A percentile compares a stretch with the other conserved stretches of the same genome.
phyloP scores from a whole-genome alignment of 2,888 invertebrate species.

The Drosophila picticornis region DNA sequence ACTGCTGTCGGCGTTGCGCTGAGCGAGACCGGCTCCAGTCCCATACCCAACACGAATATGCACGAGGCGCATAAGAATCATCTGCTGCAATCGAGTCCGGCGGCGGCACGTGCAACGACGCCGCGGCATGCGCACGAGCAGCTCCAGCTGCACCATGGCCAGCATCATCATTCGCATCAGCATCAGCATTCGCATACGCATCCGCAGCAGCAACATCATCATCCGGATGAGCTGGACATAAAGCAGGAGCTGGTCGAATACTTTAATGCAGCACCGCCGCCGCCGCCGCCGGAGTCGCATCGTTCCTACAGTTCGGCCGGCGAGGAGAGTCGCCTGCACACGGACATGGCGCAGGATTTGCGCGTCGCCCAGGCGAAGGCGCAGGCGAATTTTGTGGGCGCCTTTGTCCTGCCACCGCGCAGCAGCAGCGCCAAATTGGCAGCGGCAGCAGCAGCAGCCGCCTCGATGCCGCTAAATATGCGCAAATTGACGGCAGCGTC shows the following conservation, averaged over 20 bases:
- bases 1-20: slow-evolving; percentile 11
- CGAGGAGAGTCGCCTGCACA: slow-evolving; percentile 78
- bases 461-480: slow-evolving; percentile 80
- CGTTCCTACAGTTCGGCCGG: slow-evolving; percentile 83
- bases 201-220: slow-evolving; percentile 46
- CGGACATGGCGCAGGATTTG: slow-evolving; percentile 84
- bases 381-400: slow-evolving; percentile 77
- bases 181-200: slow-evolving; percentile 63
- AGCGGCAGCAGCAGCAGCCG: slow-evolving; percentile 27
- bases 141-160: slow-evolving; percentile 54
- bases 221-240: slow-evolving; percentile 80
- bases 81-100: slow-evolving; percentile 64
- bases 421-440: slow-evolving; percentile 50
- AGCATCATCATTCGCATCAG: slow-evolving; percentile 54
- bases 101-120: slow-evolving; percentile 55
- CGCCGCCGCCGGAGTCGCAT: slow-evolving; percentile 82
- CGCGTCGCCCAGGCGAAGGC: slow-evolving; percentile 82
- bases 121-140: slow-evolving; percentile 72
- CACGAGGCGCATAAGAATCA: slow-evolving; percentile 81
- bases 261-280: slow-evolving; percentile 74
- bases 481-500: slow-evolving; percentile 71
- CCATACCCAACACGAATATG: slow-evolving; percentile 80
- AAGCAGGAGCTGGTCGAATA: slow-evolving; percentile 83
- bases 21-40: slow-evolving; percentile 78
- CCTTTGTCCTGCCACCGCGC: slow-evolving; percentile 79